A percentile compares a stretch with the other conserved stretches of the same genome.
These are phyloP conservation scores for Stegodyphus dumicola DNA, from an alignment of 1,140 invertebrate species.

Conservation along the genomic window DNA sequence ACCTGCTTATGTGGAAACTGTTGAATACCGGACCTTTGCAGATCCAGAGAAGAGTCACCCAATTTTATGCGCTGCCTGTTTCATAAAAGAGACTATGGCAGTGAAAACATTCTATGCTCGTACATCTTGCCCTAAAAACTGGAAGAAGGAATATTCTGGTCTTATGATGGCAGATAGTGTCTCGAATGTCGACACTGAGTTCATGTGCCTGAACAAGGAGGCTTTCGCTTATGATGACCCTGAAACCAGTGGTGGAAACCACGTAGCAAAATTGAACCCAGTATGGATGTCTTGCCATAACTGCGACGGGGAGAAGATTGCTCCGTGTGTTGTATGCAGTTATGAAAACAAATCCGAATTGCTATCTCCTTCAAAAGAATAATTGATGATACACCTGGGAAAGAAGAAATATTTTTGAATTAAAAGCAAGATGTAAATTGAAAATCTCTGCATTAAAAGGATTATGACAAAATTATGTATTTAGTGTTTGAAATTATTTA, in stretches of 20 bases:
- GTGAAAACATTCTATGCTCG: conserved; percentile 26
- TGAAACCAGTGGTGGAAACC: background rate
- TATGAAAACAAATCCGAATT: conserved; percentile 18
- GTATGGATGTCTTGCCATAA: conserved; percentile 46
- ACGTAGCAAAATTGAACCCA: conserved; percentile 21
- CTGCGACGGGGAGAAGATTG: conserved; percentile 27
- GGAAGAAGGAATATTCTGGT: conserved; percentile 35
- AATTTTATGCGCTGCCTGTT: conserved; percentile 32
- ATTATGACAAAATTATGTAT: no score
- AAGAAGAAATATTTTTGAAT: no score
- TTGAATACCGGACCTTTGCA: conserved; percentile 9
- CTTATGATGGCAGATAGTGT: conserved; percentile 32
- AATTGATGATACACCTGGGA: no score
- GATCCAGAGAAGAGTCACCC: conserved; percentile 20
- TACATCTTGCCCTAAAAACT: conserved; percentile 27
- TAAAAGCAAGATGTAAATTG: no score
- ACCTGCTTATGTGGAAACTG: conserved; percentile 15
- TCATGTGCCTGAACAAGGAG: conserved; percentile 56
- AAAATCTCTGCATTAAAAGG: no score
- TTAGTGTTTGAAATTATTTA: no score
- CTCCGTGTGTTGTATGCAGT: conserved; percentile 48
- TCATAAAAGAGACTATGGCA: background rate
- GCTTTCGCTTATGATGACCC: background rate
- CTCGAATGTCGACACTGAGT: conserved; percentile 27
- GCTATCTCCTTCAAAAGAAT: background rate